A percentile compares a stretch with the other conserved stretches of the same genome.
Conservation (phyloP, 2,797 vertebrate genomes). For the Catostomus latipinnis region DNA sequence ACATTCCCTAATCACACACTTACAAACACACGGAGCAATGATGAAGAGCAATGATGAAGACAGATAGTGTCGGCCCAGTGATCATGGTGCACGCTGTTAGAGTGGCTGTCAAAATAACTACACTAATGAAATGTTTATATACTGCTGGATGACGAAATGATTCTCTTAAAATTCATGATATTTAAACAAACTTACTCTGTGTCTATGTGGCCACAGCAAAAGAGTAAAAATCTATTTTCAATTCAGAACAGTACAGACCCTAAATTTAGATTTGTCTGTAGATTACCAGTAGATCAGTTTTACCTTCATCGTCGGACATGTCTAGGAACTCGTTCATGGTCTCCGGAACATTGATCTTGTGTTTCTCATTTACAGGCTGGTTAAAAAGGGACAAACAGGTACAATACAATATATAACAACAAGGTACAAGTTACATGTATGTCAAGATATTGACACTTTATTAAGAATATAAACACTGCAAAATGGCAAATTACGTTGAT, state of each 20-base stretch:
- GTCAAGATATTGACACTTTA: neutral
- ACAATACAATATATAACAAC: neutral
- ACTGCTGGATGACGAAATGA: neutral
- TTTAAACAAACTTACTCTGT: neutral
- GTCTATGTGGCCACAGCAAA: neutral
- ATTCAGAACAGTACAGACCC: neutral
- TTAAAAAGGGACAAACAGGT: neutral
- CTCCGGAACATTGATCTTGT: conserved; percentile 98
- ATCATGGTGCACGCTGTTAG: conserved; percentile 11
- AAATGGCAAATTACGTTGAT: neutral
- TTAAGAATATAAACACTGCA: neutral
- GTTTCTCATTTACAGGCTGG: conserved; percentile 93
- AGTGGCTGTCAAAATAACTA: conserved; percentile 2
- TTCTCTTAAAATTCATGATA: too few relatives aligned
- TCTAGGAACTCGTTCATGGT: conserved; percentile 99
- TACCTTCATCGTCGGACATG: conserved; percentile 99
- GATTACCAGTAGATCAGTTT: neutral
- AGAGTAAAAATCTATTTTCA: neutral
- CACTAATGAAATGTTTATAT: neutral
- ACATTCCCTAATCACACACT: neutral
- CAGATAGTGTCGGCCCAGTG: conserved; percentile 6
- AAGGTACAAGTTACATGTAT: neutral
- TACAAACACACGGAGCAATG: conserved; percentile 47
- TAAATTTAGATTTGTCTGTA: neutral
- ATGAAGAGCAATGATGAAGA: conserved; percentile 50